Evolutionary conservation across 1,140 invertebrate species (phyloP), one percentile per base, ranked within the genome.

Genomic region (Hylaeus volcanicus): DNA sequence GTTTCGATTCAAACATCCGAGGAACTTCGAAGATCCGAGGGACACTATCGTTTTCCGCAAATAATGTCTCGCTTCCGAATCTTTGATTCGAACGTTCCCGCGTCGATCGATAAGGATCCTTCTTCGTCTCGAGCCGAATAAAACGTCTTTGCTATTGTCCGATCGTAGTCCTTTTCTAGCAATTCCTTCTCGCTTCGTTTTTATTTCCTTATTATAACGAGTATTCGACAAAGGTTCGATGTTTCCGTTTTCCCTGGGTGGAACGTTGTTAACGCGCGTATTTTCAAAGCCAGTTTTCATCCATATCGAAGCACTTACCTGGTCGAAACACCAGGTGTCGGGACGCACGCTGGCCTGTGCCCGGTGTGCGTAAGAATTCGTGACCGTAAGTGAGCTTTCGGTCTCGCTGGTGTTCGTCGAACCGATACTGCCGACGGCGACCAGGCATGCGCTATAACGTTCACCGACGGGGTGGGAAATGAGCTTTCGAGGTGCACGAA

Each of bases 401-500:
- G 68, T 73, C 58, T 82, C 71, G 63, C 75, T 60, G 72, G 82
- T 87, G 82, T 82, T 74, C 64, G 81, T 86, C 72, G 68, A 88
- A 85, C 85, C 85, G 84, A 89, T 88, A 89, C 65, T 82, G 87
- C 83, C 82, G 85, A 73, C 77, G 81, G 81, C 81, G 66, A 61
- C 48, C 68, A 78, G 77, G 82, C 87, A 88, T 88, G 87, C 87
- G 87, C 87, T 63, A 41, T 60, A 61, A 39, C 15, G 64, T 76
- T 70, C 41, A 45, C 60, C 48, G 63, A 73, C 53, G 45, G 76
- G 58, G 74, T 60, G 56, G 60, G 14, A 41, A 71, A 72, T 77
- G 73, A 79, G 86, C 76, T 87, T 85, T 83, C 68, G 78, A 61
- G 76, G 37, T 77, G 72, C 86, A 87, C 51, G 84, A 79, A 55